Conservation (phyloP, 1,140 invertebrate genomes). For the Habropoda laboriosa region DNA sequence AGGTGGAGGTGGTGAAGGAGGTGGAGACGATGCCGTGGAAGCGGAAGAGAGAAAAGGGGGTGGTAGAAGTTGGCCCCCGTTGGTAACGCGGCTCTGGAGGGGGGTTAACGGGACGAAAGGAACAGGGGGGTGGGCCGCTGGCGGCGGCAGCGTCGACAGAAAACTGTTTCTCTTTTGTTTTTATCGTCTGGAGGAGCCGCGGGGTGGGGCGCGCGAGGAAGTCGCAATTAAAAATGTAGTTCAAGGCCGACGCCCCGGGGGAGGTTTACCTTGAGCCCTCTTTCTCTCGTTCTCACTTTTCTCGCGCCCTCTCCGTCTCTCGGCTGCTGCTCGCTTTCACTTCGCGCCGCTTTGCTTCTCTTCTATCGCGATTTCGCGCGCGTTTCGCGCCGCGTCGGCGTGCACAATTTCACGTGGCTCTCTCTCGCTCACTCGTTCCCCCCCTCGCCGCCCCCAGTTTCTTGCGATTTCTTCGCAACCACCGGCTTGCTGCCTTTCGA, state of each 20-base stretch:
- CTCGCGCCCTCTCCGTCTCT: slow-evolving; percentile 30
- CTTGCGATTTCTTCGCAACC: slow-evolving; percentile 40
- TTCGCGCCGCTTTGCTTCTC: slow-evolving; percentile 13
- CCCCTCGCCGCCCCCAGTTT: too few relatives aligned
- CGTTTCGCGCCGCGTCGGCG: slow-evolving; percentile 22
- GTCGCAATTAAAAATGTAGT: slow-evolving; percentile 82
- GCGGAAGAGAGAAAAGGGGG: slow-evolving; percentile 47
- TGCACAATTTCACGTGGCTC: neutral
- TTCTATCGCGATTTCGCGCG: neutral
- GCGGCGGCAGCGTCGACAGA: slow-evolving; percentile 62
- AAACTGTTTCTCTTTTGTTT: slow-evolving; percentile 81
- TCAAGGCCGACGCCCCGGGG: slow-evolving; percentile 77
- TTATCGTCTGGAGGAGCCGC: slow-evolving; percentile 69
- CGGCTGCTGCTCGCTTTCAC: slow-evolving; percentile 42
- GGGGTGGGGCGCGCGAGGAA: slow-evolving; percentile 59
- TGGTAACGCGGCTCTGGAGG: slow-evolving; percentile 52
- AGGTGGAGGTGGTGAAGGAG: slow-evolving; percentile 38
- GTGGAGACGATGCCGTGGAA: slow-evolving; percentile 24
- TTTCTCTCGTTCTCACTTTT: slow-evolving; percentile 49
- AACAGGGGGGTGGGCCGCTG: slow-evolving; percentile 46
- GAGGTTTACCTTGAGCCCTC: slow-evolving; percentile 67
- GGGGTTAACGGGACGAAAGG: slow-evolving; percentile 57
- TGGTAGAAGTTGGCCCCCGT: slow-evolving; percentile 62
- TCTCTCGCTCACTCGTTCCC: neutral
- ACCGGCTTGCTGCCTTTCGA: slow-evolving; percentile 37